Percentiles rank a stretch among this genome's conserved stretches.
phyloP scores from a whole-genome alignment of 2,888 invertebrate genomes.

The Protophormia terraenovae region DNA sequence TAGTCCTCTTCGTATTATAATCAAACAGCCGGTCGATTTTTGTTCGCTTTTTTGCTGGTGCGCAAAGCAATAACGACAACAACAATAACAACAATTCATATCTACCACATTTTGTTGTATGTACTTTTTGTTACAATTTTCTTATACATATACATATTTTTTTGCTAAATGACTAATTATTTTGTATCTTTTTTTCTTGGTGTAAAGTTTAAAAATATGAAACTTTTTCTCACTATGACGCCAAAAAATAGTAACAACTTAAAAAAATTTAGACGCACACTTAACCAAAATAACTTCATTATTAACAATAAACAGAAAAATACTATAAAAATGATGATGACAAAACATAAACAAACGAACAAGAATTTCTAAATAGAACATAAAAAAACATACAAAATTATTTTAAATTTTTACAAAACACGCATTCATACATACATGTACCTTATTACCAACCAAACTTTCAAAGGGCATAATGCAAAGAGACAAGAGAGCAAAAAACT shows the following conservation, averaged over 20 bases:
- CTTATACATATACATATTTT: no score
- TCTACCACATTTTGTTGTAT: not conserved
- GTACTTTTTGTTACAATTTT: constrained; percentile 1
- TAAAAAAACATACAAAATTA: not conserved
- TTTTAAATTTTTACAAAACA: not conserved
- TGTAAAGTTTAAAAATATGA: not conserved
- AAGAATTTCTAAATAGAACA: constrained; percentile 14
- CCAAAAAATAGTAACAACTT: no score
- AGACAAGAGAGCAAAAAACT: constrained; percentile 44
- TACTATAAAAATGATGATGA: not conserved
- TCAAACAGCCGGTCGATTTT: constrained; percentile 58
- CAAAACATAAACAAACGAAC: not conserved
- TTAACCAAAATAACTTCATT: constrained; percentile 42
- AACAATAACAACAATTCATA: not conserved
- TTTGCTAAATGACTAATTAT: not conserved
- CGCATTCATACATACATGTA: not conserved
- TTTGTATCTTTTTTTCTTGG: constrained; percentile 12
- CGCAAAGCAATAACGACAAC: constrained; percentile 34
- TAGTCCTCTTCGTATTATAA: constrained; percentile 44
- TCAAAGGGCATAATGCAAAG: constrained; percentile 54
- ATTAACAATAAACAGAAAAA: constrained; percentile 7
- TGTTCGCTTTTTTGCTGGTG: constrained; percentile 59
- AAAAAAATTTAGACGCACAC: not conserved
- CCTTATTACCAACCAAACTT: constrained; percentile 4
- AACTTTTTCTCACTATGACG: constrained; percentile 33